Evolutionary conservation across 2,113 vertebrate species (phyloP).

Genomic region (Python bivittatus): DNA sequence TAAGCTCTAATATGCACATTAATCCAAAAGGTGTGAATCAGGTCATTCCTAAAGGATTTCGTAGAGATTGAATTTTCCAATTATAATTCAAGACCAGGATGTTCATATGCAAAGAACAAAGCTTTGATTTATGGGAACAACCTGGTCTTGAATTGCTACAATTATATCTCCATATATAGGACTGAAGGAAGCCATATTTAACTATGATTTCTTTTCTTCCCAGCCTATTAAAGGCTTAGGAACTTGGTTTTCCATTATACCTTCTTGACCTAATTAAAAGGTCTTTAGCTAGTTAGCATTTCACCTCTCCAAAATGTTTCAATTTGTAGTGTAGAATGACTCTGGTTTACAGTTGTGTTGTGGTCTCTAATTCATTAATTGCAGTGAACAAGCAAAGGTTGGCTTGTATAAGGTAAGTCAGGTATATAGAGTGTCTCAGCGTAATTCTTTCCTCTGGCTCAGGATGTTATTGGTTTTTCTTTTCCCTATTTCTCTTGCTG

Average conservation of each 20-base stretch:
- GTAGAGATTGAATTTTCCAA: background rate
- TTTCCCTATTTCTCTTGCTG: background rate
- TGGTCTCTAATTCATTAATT: background rate
- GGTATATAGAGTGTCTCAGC: background rate
- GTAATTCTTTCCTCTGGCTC: constrained; percentile 19
- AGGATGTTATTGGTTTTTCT: constrained; percentile 15
- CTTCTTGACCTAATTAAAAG: background rate
- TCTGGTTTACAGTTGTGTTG: background rate
- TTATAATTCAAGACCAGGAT: background rate
- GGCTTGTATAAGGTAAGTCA: background rate
- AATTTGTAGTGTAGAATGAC: background rate
- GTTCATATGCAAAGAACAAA: background rate
- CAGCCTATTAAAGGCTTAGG: background rate
- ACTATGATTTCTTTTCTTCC: background rate
- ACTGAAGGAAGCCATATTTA: background rate
- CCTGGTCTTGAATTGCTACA: background rate
- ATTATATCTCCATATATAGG: background rate
- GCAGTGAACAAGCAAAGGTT: background rate
- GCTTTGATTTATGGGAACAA: background rate
- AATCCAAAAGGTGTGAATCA: background rate
- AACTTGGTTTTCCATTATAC: background rate
- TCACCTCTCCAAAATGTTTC: background rate
- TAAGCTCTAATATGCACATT: background rate
- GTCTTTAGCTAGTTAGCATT: background rate
- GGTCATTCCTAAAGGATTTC: background rate